Base-by-base conservation (phyloP, 2,113 vertebrate species). In the Elaphurus davidianus region DNA sequence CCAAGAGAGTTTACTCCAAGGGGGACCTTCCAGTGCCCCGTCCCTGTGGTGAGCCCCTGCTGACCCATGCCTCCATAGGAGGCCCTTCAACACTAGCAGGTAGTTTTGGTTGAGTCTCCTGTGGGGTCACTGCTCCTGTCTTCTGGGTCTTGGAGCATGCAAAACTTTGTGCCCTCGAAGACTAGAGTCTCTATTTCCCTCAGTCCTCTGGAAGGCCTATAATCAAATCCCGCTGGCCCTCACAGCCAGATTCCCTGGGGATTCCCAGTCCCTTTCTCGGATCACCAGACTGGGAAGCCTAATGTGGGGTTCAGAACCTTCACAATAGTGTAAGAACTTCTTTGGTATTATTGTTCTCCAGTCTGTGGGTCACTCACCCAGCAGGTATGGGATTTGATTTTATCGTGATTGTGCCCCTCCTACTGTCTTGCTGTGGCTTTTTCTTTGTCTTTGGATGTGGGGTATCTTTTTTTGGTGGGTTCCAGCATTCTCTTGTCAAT, bases 21-120 rank as follows among this genome's bases (percentile, higher is more conserved):
- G n/a, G 67, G 0, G 2, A 40, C n/a, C n/a, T 71, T 71, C n/a
- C 67, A 23, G n/a, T 36, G n/a, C n/a, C n/a, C 67, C 4, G 0
- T 23, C n/a, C 10, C 19, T 71, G 67, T 71, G 67, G n/a, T 12
- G 10, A 71, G 67, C n/a, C n/a, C 67, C 19, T 71, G 67, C n/a
- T 40, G 19, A 36, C n/a, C 64, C 64, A 71, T 36, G 64, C n/a
- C n/a, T 71, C 64, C 9, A 71, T 6, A 71, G 19, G n/a, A 71
- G 64, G n/a, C n/a, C 64, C n/a, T 71, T 10, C 19, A 36, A 71
- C n/a, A 71, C n/a, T 21, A 71, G 64, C n/a, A 71, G 64, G 67
- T 71, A 71, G 67, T 36, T 36, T 64, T n/a, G 67, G n/a, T 71
- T 36, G n/a, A 67, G 62, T 71, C n/a, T 71, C 67, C n/a, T 71